A percentile compares a stretch with the other conserved stretches of the same genome.
phyloP scores from a whole-genome alignment of 2,888 invertebrate species.

The Caenorhabditis auriculariae region DNA sequence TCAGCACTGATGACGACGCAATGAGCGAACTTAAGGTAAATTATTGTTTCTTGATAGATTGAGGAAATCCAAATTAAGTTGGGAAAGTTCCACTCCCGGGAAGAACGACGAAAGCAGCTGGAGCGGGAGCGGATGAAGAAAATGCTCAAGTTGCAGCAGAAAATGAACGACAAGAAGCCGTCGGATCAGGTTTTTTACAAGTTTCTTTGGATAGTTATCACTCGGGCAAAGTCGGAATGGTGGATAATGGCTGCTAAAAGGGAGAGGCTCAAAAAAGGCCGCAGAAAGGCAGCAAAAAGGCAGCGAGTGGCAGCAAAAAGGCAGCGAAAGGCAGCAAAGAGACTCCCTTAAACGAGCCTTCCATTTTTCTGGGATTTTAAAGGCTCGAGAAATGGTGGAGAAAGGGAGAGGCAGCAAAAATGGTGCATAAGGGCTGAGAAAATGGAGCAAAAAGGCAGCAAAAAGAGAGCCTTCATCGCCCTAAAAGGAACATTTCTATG shows the following conservation, averaged over 20 bases:
- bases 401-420: not conserved
- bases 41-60: not conserved
- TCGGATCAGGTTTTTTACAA: conserved; percentile 22
- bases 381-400: too few relatives aligned
- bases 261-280: too few relatives aligned
- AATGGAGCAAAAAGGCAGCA: too few relatives aligned
- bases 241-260: too few relatives aligned
- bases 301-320: not conserved
- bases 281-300: too few relatives aligned
- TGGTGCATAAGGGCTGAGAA: too few relatives aligned
- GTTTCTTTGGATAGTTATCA: conserved; percentile 1
- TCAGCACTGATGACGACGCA: conserved; percentile 78
- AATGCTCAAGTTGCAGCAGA: conserved; percentile 65
- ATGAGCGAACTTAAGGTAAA: conserved; percentile 74
- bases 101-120: conserved; percentile 76
- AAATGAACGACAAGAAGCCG: conserved; percentile 57
- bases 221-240: too few relatives aligned
- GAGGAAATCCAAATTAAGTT: conserved; percentile 50
- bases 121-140: conserved; percentile 74
- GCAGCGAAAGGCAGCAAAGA: conserved; percentile 11
- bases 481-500: too few relatives aligned
- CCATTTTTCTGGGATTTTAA: too few relatives aligned
- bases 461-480: too few relatives aligned
- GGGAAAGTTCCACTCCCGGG: conserved; percentile 78
- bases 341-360: conserved; percentile 22